Evolutionary conservation across 1,140 invertebrate species (phyloP).

Genomic region (Drosophila paulistorum): DNA sequence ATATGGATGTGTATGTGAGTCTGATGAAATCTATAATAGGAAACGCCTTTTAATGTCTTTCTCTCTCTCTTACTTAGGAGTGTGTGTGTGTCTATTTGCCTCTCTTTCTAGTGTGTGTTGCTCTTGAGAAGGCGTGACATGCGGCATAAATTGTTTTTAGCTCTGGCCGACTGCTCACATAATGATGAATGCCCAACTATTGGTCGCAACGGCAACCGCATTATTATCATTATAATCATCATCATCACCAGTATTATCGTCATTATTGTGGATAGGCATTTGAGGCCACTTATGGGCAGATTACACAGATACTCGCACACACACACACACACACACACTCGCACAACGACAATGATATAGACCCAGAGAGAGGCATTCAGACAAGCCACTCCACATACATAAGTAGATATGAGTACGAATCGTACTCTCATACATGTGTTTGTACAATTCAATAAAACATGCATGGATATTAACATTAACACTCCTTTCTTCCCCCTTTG

Average conservation of each 20-base stretch:
- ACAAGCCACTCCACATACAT: constrained; percentile 19
- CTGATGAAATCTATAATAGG: constrained; percentile 59
- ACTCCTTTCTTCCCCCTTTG: background rate
- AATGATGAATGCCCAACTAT: constrained; percentile 54
- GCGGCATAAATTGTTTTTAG: constrained; percentile 53
- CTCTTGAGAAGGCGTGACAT: constrained; percentile 48
- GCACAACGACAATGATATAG: background rate
- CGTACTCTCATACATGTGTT: constrained; percentile 9
- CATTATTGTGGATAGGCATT: constrained; percentile 51
- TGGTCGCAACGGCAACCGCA: constrained; percentile 41
- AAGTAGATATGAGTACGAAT: constrained; percentile 26
- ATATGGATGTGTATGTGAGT: constrained; percentile 11
- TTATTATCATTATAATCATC: constrained; percentile 37
- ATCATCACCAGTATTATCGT: constrained; percentile 26
- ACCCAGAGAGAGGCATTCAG: constrained; percentile 4
- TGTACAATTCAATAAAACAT: constrained; percentile 37
- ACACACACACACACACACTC: constrained; percentile 16
- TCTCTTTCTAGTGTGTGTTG: no score
- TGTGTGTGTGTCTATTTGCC: background rate
- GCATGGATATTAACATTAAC: constrained; percentile 38
- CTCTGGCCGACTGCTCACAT: constrained; percentile 12
- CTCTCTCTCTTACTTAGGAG: background rate
- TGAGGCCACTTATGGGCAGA: constrained; percentile 70
- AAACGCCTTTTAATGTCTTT: constrained; percentile 50
- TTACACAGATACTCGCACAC: constrained; percentile 44